Base-by-base conservation (phyloP, 2,797 vertebrate genomes). In the Galagoides demidoff region DNA sequence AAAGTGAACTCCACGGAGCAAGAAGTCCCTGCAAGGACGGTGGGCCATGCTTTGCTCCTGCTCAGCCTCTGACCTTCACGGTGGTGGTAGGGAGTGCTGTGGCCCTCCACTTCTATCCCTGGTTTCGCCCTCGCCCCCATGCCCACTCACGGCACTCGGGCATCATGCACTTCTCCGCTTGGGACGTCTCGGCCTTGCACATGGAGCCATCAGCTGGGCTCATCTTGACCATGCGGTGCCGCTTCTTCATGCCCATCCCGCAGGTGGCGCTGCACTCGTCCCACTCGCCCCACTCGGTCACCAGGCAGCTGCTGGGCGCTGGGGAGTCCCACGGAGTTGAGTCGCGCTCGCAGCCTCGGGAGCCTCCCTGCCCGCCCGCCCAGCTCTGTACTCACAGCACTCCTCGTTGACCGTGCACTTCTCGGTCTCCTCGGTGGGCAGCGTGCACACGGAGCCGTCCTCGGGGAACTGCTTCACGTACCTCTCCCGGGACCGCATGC, bases 141-240 rank as follows among this genome's bases (percentile, higher is more conserved):
- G 0, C 88, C 31, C 95, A 99, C 99, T 99, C 98, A 99, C 99
- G 99, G 97, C 99, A 99, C 97, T 99, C 99, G 0, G 99, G 99
- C 99, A 99, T 99, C 99, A 99, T 99, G 99, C 99, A 99, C 93
- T 99, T 99, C 98, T 99, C 99, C 34, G 99, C 99, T 97, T 99
- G 99, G 0, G 99, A 98, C 55, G 99, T 99, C 90, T 99, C 99
- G 0, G 99, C 98, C 74, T 99, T 99, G 98, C 99, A 99, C 98
- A 99, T 98, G 85, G 99, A 99, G 85, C 99, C 99, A 22, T 99
- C 99, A 0, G 99, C 99, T 0, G 99, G 99, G 90, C 99, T 99
- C 99, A 99, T 99, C 98, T 99, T 99, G 97, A 99, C 99, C 99
- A 99, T 99, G 31, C 99, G 99, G 98, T 99, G 99, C 34, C 99